Evolutionary conservation across 2,888 invertebrate species (phyloP), one percentile per base, ranked within the genome.

Genomic region (Leucania comma): DNA sequence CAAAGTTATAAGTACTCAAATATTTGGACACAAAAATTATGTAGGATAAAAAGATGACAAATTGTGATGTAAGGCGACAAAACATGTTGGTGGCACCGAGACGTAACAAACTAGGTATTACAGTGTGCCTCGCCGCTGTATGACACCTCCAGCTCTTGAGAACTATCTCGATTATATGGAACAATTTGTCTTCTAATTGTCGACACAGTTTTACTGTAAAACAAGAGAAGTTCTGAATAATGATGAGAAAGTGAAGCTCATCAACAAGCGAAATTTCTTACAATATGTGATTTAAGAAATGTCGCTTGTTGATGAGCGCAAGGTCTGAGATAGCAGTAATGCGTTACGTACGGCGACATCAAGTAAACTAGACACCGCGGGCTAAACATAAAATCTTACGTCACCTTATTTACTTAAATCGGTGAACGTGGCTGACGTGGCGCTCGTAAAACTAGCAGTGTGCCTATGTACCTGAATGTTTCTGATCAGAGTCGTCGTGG

Each of bases 21-120:
- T 24, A 20, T 32, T 51, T 53, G 26, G 75, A 26, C 26, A 68
- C 38, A 64, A 70, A 74, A 26, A 26, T 35, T 46, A 32, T 9
- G 26, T 32, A 70, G 35, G 63, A 70, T 63, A 46, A 46, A n/a
- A 60, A 24, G 32, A 50, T 35, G 51, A 24, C 51, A 32, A 42
- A 22, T 26, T 42, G 63, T 74, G 64, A 42, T 51, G 35, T 35
- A 65, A 54, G 67, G 46, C 26, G 53, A 42, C 20, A 68, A 20
- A 29, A 46, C 35, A 14, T 14, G 35, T 46, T 54, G n/a, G 29
- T 29, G 22, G 53, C 17, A 56, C 17, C 48, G 67, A 71, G 24
- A 42, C 32, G n/a, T 50, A 20, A 42, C 17, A 9, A 54, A 29
- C 48, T 38, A 3, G n/a, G n/a, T n/a, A n/a, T 29, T 32, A 20